Evolutionary conservation across 2,113 vertebrate species (phyloP).

Genomic region (Tylochromis polylepis): DNA sequence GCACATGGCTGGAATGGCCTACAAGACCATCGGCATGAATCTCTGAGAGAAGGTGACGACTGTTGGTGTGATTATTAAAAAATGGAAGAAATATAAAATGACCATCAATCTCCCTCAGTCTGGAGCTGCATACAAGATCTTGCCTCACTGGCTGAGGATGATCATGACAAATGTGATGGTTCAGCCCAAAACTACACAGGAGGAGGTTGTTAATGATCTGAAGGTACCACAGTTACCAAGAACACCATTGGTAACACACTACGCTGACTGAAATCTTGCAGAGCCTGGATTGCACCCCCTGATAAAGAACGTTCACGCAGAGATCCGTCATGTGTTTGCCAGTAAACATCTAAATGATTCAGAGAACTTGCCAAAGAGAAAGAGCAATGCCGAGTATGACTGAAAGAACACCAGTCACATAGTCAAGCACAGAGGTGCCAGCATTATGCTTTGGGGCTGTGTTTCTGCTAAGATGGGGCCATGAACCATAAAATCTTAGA

Average conservation of each 20-base stretch:
- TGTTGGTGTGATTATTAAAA: background rate
- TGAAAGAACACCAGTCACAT: background rate
- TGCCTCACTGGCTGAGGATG: background rate
- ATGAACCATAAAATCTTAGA: background rate
- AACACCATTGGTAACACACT: background rate
- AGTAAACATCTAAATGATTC: background rate
- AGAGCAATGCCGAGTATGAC: background rate
- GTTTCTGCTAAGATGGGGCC: background rate
- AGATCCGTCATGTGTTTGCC: background rate
- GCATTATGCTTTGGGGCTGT: background rate
- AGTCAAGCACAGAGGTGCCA: background rate
- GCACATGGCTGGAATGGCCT: background rate
- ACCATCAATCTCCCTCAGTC: background rate
- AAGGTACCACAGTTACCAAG: background rate
- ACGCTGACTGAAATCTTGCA: background rate
- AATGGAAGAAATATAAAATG: background rate
- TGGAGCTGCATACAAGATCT: background rate
- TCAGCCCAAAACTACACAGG: background rate
- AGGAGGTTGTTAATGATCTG: background rate
- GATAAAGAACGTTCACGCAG: background rate
- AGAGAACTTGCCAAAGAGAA: background rate
- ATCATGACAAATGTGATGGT: background rate
- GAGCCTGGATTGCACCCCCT: accelerated
- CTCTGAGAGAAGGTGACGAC: background rate
- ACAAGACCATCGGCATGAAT: background rate